These are phyloP conservation scores for Ictalurus furcatus DNA, from an alignment of 2,113 vertebrate species.

Conservation along the genomic window DNA sequence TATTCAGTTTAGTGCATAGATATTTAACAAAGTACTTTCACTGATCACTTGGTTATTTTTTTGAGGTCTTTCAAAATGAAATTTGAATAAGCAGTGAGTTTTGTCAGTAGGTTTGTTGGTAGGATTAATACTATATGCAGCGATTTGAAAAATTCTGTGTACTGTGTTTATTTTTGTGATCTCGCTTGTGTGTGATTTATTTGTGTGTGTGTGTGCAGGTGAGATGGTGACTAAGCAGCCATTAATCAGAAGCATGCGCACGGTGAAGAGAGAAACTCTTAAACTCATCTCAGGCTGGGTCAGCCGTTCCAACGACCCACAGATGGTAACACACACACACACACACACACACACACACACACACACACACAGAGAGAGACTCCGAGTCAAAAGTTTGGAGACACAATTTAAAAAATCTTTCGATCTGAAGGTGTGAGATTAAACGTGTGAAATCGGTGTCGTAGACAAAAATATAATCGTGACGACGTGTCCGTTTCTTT, in stretches of 20 bases:
- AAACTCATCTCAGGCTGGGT: constrained; percentile 99
- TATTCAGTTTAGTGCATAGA: too few species aligned
- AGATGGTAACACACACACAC: constrained; percentile 84
- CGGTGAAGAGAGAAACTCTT: constrained; percentile 97
- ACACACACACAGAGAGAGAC: constrained; percentile 56
- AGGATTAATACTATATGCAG: neutral
- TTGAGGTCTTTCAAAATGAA: too few species aligned
- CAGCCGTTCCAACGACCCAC: constrained; percentile 96
- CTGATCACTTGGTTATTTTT: neutral
- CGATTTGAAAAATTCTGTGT: neutral
- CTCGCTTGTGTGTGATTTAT: neutral
- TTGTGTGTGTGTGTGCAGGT: constrained; percentile 71
- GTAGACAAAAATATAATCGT: too few species aligned
- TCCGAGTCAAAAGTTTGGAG: too few species aligned
- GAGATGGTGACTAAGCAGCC: constrained; percentile 99
- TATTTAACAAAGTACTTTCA: neutral
- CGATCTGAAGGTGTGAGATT: too few species aligned
- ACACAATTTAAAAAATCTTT: too few species aligned
- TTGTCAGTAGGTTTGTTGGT: neutral
- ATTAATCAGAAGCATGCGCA: constrained; percentile 97
- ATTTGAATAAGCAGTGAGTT: neutral
- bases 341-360: too few species aligned
- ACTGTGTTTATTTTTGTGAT: neutral
- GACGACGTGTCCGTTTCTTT: too few species aligned
- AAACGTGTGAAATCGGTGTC: too few species aligned